Base-by-base conservation (phyloP, 2,797 vertebrate species). In the Steatocranus sp. region DNA sequence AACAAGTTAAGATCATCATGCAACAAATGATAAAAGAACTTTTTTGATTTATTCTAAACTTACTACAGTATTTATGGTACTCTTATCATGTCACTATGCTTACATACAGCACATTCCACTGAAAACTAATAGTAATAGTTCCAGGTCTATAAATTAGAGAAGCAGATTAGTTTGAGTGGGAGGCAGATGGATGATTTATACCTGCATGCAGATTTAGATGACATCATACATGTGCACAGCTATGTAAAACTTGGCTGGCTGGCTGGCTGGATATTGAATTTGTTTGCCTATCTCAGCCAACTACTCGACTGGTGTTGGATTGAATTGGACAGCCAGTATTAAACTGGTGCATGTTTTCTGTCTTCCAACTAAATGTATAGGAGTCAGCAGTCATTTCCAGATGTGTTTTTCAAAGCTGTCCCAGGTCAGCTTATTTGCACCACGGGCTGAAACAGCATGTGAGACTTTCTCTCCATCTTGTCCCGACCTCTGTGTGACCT, bases 401-500 rank as follows among this genome's bases (percentile, higher is more conserved):
- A 15, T 56, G 25, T 75, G 34, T 38, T 79, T 48, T 78, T 73
- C 30, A 51, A 66, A 76, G 0, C 34, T 46, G 56, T 56, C 53
- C 30, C 9, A 6, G n/a, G 25, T 53, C 23, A 3, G 5, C 20
- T 23, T 74, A 9, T 78, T 75, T 70, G 23, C 61, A 12, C 76
- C 6, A 41, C 7, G 56, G 38, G 68, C 77, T 80, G 76, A 79
- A 61, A 46, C 53, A 54, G 56, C 23, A 6, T 8, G 51, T 27
- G 15, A 70, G 63, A 12, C 38, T 17, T 78, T 9, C 11, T 12
- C 75, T 66, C 34, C 17, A 8, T 79, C 53, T 30, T 41, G 30
- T 20, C 17, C 76, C 75, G 32, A 88, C 78, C 78, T 49, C 51
- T 30, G 34, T 2, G 8, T 70, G 51, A 87, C 87, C 83, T 18